Percentiles rank a stretch among this genome's conserved stretches.
Conservation (phyloP, 2,113 vertebrate species). For the Macquaria australasica region DNA sequence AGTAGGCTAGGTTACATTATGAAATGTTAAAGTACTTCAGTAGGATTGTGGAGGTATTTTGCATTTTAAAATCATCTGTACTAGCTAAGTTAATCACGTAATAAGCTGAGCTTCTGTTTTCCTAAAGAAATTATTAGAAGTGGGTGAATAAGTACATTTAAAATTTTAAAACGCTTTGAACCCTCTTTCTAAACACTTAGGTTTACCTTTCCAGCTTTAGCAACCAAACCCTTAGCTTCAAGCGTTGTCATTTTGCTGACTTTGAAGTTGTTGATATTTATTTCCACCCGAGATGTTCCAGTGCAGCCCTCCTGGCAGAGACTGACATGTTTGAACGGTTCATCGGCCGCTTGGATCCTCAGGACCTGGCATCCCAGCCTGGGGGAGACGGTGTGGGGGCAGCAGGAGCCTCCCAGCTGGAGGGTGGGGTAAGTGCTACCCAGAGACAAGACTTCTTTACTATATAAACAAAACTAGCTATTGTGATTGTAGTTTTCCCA, state of each 20-base stretch:
- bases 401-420: constrained; percentile 19
- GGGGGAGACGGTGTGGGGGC: not conserved
- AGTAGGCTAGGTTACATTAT: not conserved
- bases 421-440: constrained; percentile 45
- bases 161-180: not conserved
- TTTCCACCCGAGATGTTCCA: constrained; percentile 40
- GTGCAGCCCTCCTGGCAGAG: constrained; percentile 62
- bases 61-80: not conserved
- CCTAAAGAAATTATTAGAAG: not conserved
- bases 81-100: not conserved
- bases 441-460: not conserved
- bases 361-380: constrained; percentile 14
- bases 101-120: not conserved
- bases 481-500: not conserved
- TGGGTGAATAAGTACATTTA: not conserved
- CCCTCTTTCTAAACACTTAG: not conserved
- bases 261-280: not conserved
- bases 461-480: not conserved
- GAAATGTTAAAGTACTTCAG: not conserved
- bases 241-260: not conserved
- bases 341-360: constrained; percentile 50
- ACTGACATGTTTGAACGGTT: constrained; percentile 67
- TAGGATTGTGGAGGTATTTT: not conserved
- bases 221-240: not conserved
- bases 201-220: not conserved